These are phyloP conservation scores for Laticauda colubrina DNA, from an alignment of 2,113 vertebrate species.

Conservation along the genomic window DNA sequence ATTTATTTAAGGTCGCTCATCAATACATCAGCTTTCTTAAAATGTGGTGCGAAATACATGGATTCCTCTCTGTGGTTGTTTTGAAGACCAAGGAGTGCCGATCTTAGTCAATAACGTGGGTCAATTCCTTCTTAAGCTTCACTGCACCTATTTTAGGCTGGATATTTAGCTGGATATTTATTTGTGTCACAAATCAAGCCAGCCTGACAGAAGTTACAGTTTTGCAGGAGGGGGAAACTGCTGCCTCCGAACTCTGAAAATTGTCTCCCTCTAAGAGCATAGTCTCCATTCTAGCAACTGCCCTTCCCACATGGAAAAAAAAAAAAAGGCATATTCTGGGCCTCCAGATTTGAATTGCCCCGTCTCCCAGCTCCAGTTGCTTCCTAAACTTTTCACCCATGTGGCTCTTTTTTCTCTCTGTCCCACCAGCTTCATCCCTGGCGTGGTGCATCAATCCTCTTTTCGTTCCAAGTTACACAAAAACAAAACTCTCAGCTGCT, in stretches of 20 bases:
- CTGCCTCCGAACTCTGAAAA: not conserved
- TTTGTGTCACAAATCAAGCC: not conserved
- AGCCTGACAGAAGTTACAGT: not conserved
- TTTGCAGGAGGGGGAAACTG: too few species aligned
- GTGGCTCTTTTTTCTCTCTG: not conserved
- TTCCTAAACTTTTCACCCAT: not conserved
- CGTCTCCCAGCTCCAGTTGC: too few species aligned
- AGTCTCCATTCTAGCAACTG: not conserved
- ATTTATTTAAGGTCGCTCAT: not conserved
- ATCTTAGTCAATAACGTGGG: not conserved
- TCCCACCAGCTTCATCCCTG: not conserved
- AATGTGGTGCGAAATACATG: not conserved
- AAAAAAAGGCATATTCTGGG: not conserved
- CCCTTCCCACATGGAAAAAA: not conserved
- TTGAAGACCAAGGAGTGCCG: not conserved
- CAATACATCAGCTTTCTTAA: not conserved
- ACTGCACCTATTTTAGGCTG: not conserved
- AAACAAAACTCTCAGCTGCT: constrained; percentile 42
- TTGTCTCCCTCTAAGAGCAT: not conserved
- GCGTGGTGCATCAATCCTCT: not conserved
- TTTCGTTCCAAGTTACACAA: constrained; percentile 4
- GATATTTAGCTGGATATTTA: not conserved
- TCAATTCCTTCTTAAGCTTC: not conserved
- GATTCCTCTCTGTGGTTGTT: not conserved
- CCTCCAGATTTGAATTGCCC: not conserved